A percentile compares a stretch with the other conserved stretches of the same genome.
These are phyloP conservation scores for Agrochola macilenta DNA, from an alignment of 2,888 invertebrate genomes.

Conservation along the genomic window DNA sequence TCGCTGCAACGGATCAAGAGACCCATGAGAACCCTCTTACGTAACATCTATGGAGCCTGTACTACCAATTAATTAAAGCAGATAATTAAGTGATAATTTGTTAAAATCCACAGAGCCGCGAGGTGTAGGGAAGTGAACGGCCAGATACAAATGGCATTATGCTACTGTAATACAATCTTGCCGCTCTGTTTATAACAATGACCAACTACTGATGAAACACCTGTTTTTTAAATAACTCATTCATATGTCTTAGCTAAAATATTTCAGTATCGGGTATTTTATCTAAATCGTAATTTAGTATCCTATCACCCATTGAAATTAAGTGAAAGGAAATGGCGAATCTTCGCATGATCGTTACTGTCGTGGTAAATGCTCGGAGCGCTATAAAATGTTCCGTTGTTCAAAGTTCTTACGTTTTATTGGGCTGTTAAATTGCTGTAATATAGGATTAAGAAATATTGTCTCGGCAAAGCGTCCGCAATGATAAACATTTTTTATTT, in stretches of 20 bases:
- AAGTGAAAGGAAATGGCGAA: conserved; percentile 58
- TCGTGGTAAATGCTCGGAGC: conserved; percentile 26
- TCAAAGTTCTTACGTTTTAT: conserved; percentile 59
- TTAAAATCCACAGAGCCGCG: conserved; percentile 47
- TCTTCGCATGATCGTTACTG: conserved; percentile 36
- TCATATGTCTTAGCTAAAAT: conserved; percentile 25
- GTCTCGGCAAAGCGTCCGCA: conserved; percentile 20
- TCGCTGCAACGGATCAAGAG: conserved; percentile 5
- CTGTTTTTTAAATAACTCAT: conserved; percentile 42
- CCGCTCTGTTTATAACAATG: conserved; percentile 74
- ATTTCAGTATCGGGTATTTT: conserved; percentile 12
- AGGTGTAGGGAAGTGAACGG: conserved; percentile 68
- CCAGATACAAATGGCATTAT: conserved; percentile 68
- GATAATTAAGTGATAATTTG: conserved; percentile 61
- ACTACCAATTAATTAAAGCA: conserved; percentile 42
- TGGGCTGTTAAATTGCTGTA: conserved; percentile 41
- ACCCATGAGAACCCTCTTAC: conserved; percentile 40
- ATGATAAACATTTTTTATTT: conserved; percentile 32
- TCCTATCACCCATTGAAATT: conserved; percentile 26
- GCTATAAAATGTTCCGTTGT: conserved; percentile 46
- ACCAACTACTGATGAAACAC: conserved; percentile 59
- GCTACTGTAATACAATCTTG: conserved; percentile 67
- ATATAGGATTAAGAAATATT: conserved; percentile 57
- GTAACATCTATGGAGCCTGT: conserved; percentile 27
- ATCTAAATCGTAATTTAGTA: conserved; percentile 29